Evolutionary conservation across 2,113 vertebrate species (phyloP).

Genomic region (Mormyrus iriodes): DNA sequence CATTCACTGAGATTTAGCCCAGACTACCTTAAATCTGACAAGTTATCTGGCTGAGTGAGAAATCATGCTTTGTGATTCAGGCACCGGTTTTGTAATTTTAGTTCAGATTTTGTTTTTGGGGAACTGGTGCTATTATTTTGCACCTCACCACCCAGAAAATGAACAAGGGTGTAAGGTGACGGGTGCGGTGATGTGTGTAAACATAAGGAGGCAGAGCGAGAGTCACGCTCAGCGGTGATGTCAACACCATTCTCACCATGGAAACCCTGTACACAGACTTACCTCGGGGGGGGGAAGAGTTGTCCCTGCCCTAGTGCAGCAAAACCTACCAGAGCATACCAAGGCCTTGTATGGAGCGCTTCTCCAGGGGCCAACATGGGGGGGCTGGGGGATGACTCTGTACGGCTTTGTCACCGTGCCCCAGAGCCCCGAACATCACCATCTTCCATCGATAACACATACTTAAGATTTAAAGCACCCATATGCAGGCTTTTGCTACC

Average conservation of each 20-base stretch:
- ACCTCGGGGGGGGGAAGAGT: not conserved
- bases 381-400: not conserved
- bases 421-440: not conserved
- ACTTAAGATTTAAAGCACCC: not conserved
- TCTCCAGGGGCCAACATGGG: not conserved
- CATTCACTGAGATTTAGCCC: not conserved
- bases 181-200: not conserved
- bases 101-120: not conserved
- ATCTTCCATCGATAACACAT: not conserved
- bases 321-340: not conserved
- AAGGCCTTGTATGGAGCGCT: not conserved
- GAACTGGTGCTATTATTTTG: not conserved
- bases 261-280: slow-evolving; percentile 11
- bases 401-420: not conserved
- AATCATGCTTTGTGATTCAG: not conserved
- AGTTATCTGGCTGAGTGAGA: not conserved
- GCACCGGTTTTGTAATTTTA: not conserved
- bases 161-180: not conserved
- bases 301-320: not conserved
- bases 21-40: not conserved
- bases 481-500: not conserved
- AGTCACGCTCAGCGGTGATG: not conserved
- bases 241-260: not conserved
- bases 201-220: not conserved
- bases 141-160: not conserved